Conservation (phyloP, 2,113 vertebrate genomes). For the Sprattus sprattus region DNA sequence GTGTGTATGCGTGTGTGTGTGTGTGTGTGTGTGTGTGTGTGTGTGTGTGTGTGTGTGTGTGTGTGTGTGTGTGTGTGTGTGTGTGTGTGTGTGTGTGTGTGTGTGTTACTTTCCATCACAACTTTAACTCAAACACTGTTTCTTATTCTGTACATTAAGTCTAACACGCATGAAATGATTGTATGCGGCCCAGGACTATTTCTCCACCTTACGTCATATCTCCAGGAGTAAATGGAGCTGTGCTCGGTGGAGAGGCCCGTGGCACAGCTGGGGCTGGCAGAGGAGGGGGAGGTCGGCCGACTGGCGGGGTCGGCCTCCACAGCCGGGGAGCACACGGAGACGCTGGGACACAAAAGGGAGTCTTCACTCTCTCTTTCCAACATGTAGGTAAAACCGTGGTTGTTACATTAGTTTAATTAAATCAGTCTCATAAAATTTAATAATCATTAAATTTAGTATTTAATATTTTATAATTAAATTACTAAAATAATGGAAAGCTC, state of each 20-base stretch:
- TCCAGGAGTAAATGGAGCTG: constrained; percentile 82
- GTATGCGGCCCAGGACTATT: neutral
- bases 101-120: too few relatives aligned
- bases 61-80: too few relatives aligned
- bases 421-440: too few relatives aligned
- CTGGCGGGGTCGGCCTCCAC: constrained; percentile 56
- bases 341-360: constrained; percentile 57
- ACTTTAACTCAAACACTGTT: too few relatives aligned
- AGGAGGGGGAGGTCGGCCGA: constrained; percentile 68
- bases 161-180: neutral
- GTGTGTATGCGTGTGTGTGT: neutral
- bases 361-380: neutral
- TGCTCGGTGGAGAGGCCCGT: constrained; percentile 76
- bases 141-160: neutral
- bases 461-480: too few relatives aligned
- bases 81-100: neutral
- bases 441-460: too few relatives aligned
- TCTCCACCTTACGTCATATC: constrained; percentile 74
- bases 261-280: constrained; percentile 69
- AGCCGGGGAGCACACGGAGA: constrained; percentile 47
- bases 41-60: too few relatives aligned
- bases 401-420: too few relatives aligned
- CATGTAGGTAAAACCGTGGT: too few relatives aligned
- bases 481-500: too few relatives aligned
- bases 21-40: too few relatives aligned